Base-by-base conservation (phyloP, 2,888 invertebrate genomes). In the Tenthredo amoena region DNA sequence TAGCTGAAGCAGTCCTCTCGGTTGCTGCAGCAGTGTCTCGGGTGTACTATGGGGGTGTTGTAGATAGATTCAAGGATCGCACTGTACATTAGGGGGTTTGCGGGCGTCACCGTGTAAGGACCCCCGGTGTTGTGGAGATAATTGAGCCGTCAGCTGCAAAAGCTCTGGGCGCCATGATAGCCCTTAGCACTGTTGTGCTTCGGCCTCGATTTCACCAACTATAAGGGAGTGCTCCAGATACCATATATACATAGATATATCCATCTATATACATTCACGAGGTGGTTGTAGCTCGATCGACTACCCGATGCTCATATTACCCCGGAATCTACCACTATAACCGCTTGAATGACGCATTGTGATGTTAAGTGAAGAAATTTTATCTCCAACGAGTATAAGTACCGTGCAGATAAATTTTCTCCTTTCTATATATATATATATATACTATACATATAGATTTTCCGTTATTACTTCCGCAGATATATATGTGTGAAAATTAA, bases 121-220 rank as follows among this genome's bases (percentile, higher is more conserved):
- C 83, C 83, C 88, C 90, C 88, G 88, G 83, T 83, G 65, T 90
- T 88, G 90, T 89, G 87, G 91, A 92, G 91, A 92, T 93, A 93
- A 93, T 93, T 93, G 93, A 93, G 91, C 92, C 92, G 93, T 93
- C 93, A 93, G 92, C 91, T 92, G 93, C 93, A 93, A 88, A 89
- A 90, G 89, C 91, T 89, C 89, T 89, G 86, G 88, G 90, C 90
- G 89, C 89, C 90, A 90, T 91, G 90, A 91, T 91, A 91, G 89
- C 86, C 83, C 83, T 85, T 71, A 43, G 76, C 72, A 47, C 31
- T 83, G 83, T 84, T 71, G 77, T 79, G 72, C 83, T 85, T 83
- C 86, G 85, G 85, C 86, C 86, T 76, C 85, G 71, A 74, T 82
- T 86, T 82, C 85, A 81, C 81, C 81, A 12, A 81, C 81, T 21